phyloP scores from a whole-genome alignment of 2,888 invertebrate species.

The Abscondita cerata region DNA sequence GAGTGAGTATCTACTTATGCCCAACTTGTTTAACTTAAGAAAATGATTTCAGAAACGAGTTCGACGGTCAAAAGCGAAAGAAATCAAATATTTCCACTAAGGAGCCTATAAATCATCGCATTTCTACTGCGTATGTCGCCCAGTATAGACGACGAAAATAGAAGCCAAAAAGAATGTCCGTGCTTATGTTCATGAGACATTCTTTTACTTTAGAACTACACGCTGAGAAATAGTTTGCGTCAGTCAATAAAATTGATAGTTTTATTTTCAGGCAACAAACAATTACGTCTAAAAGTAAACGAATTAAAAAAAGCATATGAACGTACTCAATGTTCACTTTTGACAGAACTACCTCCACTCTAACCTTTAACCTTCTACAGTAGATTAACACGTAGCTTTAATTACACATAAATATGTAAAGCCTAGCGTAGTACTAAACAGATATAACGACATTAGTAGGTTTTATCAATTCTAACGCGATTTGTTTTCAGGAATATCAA shows the following conservation, averaged over 20 bases:
- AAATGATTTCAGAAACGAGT: conserved; percentile 12
- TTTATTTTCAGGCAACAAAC: not conserved
- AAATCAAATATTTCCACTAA: conserved; percentile 39
- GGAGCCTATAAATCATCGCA: conserved; percentile 52
- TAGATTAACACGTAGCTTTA: not conserved
- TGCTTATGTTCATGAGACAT: conserved; percentile 58
- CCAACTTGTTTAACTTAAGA: no score
- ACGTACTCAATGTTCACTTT: no score
- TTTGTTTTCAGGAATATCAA: conserved; percentile 52
- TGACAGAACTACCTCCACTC: not conserved
- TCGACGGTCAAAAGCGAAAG: conserved; percentile 35
- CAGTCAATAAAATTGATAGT: not conserved
- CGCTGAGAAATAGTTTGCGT: conserved; percentile 24
- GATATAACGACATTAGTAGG: no score
- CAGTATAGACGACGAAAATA: conserved; percentile 50
- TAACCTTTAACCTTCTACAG: not conserved
- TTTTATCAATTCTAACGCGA: no score
- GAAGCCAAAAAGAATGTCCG: conserved; percentile 52
- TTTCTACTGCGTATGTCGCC: conserved; percentile 59
- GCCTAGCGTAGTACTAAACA: conserved; percentile 45
- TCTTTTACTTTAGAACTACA: conserved; percentile 45
- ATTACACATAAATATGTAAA: conserved; percentile 3
- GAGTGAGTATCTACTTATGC: no score
- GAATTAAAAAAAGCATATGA: no score
- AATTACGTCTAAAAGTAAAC: no score